Percentiles rank a stretch among this genome's conserved stretches.
Conservation (phyloP, 2,888 invertebrate genomes). For the Tetragnatha montana region DNA sequence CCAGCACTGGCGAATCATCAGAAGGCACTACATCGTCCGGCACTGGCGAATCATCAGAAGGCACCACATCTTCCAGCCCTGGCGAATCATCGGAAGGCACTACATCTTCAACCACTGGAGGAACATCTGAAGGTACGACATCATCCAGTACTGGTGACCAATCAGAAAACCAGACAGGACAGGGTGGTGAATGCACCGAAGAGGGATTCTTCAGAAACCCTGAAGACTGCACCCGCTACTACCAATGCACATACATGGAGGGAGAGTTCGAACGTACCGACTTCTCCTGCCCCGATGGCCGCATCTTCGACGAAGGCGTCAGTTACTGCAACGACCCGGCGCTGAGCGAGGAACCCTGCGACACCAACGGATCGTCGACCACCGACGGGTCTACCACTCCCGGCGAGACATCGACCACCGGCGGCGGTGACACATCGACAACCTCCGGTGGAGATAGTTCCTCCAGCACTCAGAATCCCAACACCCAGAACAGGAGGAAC, state of each 20-base stretch:
- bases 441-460: neutral
- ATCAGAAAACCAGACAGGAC: neutral
- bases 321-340: conserved; percentile 62
- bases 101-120: conserved; percentile 12
- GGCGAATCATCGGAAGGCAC: neutral
- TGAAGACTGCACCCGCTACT: conserved; percentile 60
- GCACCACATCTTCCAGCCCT: neutral
- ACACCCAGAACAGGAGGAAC: neutral
- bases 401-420: conserved; percentile 2
- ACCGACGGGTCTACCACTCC: conserved; percentile 13
- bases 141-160: neutral
- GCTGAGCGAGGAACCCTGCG: conserved; percentile 69
- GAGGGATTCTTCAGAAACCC: conserved; percentile 71
- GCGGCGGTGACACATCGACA: neutral
- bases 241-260: conserved; percentile 48
- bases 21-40: neutral
- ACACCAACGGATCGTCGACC: conserved; percentile 7
- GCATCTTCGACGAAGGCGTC: conserved; percentile 54
- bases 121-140: neutral
- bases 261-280: conserved; percentile 48
- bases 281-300: conserved; percentile 54
- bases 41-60: neutral
- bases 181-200: conserved; percentile 57
- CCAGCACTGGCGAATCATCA: neutral
- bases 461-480: neutral